Conservation (phyloP, 53 echinoderm and acorn worm genomes). For the Echinometra lucunter region DNA sequence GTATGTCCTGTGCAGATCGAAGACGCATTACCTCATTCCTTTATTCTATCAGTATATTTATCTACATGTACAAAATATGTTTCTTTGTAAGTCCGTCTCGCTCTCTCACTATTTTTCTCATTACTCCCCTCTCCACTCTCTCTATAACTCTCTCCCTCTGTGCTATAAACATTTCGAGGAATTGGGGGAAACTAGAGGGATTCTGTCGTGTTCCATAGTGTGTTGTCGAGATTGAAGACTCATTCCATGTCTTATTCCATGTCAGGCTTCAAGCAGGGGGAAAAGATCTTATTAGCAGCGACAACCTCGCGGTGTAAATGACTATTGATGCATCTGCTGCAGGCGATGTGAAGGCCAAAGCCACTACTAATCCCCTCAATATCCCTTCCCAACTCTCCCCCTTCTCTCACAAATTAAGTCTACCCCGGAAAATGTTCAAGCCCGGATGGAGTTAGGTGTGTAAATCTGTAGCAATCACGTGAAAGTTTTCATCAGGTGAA, state of each 20-base stretch:
- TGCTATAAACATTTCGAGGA: background rate
- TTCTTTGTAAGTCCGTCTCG: background rate
- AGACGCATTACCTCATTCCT: background rate
- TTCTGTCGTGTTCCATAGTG: background rate
- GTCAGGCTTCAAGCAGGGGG: background rate
- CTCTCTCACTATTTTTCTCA: background rate
- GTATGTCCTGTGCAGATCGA: background rate
- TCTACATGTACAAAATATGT: no score
- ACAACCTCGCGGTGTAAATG: slow-evolving; percentile 65
- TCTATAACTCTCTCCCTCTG: background rate
- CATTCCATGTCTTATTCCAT: background rate
- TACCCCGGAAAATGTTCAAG: slow-evolving; percentile 39
- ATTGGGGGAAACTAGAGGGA: background rate
- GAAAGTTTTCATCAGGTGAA: slow-evolving; percentile 39
- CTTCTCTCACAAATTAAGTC: slow-evolving; percentile 41
- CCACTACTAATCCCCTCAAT: slow-evolving; percentile 48
- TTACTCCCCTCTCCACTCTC: background rate
- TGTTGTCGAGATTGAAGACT: slow-evolving; percentile 23
- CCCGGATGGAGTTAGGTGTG: slow-evolving; percentile 50
- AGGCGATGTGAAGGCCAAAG: slow-evolving; percentile 57
- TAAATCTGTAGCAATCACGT: slow-evolving; percentile 52
- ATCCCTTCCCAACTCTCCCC: background rate
- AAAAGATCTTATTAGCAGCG: slow-evolving; percentile 53
- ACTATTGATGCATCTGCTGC: slow-evolving; percentile 70
- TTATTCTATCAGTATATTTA: background rate